Evolutionary conservation across 2,888 invertebrate genomes (phyloP).

Genomic region (Invenusta paracnida): DNA sequence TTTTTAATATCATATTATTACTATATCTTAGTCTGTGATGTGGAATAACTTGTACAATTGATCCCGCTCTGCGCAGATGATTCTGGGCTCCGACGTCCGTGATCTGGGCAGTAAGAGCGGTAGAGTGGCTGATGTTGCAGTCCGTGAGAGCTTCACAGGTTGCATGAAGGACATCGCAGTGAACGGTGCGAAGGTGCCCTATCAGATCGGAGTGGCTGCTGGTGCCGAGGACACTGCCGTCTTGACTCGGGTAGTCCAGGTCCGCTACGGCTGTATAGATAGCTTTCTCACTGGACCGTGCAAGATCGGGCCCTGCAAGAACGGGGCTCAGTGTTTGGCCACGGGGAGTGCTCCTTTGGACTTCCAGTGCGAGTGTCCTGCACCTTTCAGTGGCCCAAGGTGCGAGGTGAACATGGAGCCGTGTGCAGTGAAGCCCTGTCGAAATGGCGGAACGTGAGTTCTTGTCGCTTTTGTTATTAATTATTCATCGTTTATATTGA

Average conservation of each 20-base stretch:
- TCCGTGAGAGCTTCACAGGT: not conserved
- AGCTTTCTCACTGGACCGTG: not conserved
- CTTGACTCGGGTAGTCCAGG: not conserved
- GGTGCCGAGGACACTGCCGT: not conserved
- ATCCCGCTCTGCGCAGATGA: too few relatives aligned
- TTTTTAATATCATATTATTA: too few relatives aligned
- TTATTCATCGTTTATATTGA: too few relatives aligned
- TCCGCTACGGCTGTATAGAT: constrained; percentile 4
- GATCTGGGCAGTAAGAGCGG: not conserved
- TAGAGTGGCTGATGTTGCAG: too few relatives aligned
- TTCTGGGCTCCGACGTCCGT: not conserved
- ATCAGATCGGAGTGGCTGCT: constrained; percentile 14
- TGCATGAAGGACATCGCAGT: constrained; percentile 8
- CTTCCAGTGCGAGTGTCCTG: not conserved
- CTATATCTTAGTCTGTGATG: too few relatives aligned
- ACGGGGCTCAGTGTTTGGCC: constrained; percentile 14
- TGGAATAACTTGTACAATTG: too few relatives aligned
- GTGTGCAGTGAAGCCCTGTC: constrained; percentile 18
- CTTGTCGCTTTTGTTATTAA: too few relatives aligned
- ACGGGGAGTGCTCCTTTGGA: not conserved
- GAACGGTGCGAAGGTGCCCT: constrained; percentile 30
- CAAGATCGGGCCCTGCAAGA: not conserved
- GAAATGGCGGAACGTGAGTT: constrained; percentile 13
- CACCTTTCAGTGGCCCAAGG: not conserved
- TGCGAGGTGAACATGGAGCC: not conserved